Evolutionary conservation across 1,140 invertebrate species (phyloP), one percentile per base, ranked within the genome.

Genomic region (Solenopsis fugax): DNA sequence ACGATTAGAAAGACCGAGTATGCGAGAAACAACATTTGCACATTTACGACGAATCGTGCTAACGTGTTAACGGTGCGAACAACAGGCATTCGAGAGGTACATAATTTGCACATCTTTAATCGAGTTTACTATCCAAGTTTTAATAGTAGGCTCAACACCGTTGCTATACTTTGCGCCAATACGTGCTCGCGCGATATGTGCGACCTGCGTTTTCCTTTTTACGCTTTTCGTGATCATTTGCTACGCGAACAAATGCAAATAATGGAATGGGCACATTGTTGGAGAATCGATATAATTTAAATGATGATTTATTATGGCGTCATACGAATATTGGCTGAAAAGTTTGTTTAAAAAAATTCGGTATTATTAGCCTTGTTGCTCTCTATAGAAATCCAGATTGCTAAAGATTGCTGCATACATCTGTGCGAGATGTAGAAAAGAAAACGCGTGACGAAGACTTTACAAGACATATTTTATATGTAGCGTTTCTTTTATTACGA

Each of bases 41-140:
- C 24, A 76, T 37, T 13, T 41, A 7, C 41, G 73, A 69, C 37
- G 67, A 85, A 84, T 62, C 67, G 72, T 77, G 88, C 91, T 86
- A 91, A 90, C 86, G 88, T 90, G 88, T 90, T 91, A 85, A 91
- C 81, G 91, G 89, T 71, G 64, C 73, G 67, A 90, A 89, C 89
- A 87, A 5, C 45, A 45, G 45, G 48, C 73, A 87, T 87, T 65
- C 80, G 64, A 91, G 78, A 88, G 76, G 89, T 90, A 88, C 82
- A 88, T 64, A 67, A 58, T 69, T 89, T 71, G 52, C 54, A 82
- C 56, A 21, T 24, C 13, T 78, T 65, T 2, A 29, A 54, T 62
- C 41, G 34, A 12, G 41, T 73, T 75, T 76, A 65, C 3, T 80
- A 41, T 52, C 29, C 9, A 24, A n/a, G n/a, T 73, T 73, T 73